phyloP scores from a whole-genome alignment of 2,113 vertebrate genomes.

The Rattus norvegicus region DNA sequence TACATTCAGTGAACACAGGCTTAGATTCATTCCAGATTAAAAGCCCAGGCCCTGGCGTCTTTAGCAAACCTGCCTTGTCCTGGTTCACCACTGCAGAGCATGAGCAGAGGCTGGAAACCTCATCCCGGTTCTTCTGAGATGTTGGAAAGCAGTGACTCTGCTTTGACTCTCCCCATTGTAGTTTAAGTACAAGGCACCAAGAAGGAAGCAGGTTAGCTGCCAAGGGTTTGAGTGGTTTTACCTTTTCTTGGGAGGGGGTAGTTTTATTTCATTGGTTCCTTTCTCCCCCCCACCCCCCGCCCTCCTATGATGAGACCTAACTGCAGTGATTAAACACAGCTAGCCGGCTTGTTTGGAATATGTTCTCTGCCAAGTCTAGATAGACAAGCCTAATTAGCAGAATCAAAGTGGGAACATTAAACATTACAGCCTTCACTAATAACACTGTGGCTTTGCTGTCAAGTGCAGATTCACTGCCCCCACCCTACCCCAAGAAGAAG shows the following conservation, averaged over 20 bases:
- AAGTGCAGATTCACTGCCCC: background rate
- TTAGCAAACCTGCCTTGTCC: background rate
- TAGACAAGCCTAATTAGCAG: too few species aligned
- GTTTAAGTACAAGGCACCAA: background rate
- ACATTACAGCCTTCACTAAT: too few species aligned
- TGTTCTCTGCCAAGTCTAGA: background rate
- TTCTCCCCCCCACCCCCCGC: background rate
- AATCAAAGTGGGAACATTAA: too few species aligned
- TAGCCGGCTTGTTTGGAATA: background rate
- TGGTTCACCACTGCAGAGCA: background rate
- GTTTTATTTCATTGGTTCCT: background rate
- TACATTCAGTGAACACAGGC: background rate
- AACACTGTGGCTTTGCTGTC: background rate
- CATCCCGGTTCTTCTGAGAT: background rate
- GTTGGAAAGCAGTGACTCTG: background rate
- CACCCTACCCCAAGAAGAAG: background rate
- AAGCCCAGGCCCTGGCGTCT: background rate
- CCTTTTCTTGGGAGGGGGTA: background rate
- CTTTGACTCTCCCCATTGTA: background rate
- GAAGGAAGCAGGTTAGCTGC: background rate
- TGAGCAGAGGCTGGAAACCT: background rate
- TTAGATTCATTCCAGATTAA: background rate
- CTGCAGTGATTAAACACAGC: background rate
- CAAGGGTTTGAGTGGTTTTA: background rate
- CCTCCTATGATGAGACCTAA: background rate